Base-by-base conservation (phyloP, 2,888 invertebrate species). In the Sarcophaga rosellei region DNA sequence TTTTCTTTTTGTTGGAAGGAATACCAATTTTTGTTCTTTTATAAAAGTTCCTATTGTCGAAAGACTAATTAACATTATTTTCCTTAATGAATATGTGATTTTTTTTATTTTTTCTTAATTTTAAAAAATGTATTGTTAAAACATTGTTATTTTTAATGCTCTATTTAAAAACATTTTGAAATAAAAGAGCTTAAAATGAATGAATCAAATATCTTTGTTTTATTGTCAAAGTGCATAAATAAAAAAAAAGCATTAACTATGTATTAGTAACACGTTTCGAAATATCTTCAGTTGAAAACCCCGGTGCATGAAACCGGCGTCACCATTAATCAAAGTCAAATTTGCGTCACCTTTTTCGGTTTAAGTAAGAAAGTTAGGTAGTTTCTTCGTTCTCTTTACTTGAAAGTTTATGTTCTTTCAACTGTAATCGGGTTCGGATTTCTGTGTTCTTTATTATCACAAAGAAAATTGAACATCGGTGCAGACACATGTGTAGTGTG, bases 111-210 rank as follows among this genome's bases (percentile, higher is more conserved):
- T 57, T n/a, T n/a, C n/a, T n/a, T n/a, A n/a, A n/a, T n/a, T n/a
- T n/a, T n/a, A n/a, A n/a, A n/a, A n/a, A n/a, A 70, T 70, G 57
- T 70, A 25, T 70, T 70, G 25, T 53, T 70, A 66, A 76, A 44
- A 45, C 53, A 63, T 74, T 74, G 63, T 63, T 21, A 75, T 63
- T 75, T 53, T 72, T 53, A 75, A 75, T 65, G 63, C 63, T 75
- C 75, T 65, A 75, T 53, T 65, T 65, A 70, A 35, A 72, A 72
- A 72, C 57, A 61, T 61, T 72, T 69, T 47, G 47, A 47, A 61
- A 72, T 72, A 72, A 72, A 72, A 78, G 78, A 78, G 69, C 78
- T 78, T 69, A 63, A 78, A 69, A 44, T 78, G n/a, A n/a, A n/a
- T n/a, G n/a, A n/a, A 78, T 47, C 25, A 69, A 78, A 78, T 70